Evolutionary conservation across 2,797 vertebrate species (phyloP), one percentile per base, ranked within the genome.

Genomic region (Helostoma temminkii): DNA sequence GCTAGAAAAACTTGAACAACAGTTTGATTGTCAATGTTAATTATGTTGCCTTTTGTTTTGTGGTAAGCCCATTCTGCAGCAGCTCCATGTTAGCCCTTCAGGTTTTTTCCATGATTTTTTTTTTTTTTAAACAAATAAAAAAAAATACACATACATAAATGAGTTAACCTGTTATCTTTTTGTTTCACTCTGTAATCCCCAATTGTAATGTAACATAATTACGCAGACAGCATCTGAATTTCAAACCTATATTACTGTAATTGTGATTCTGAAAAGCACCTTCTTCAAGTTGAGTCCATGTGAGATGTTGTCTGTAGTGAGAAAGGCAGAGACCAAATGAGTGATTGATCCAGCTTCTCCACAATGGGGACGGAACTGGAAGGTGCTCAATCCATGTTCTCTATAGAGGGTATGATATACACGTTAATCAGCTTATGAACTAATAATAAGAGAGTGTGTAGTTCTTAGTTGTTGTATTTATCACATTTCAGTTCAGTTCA

Each of bases 301-400:
- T 46, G 98, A 98, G 90, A 99, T 99, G 89, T 98, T 99, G 91
- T 99, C 97, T 0, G 96, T 93, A 11, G 96, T 96, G 59, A 99
- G 93, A 82, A 99, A 99, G 76, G 97, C 96, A 5, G 97, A 98
- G 34, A 97, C 97, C 77, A 99, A 90, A 83, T 99, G 97, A 34
- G 98, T 98, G 90, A 99, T 95, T 63, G 97, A 99, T 34, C 98
- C 98, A 2, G 97, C 95, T 91, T 99, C 98, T 74, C 97, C 98
- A 41, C 96, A 98, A 75, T 99, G 98, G 30, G 98, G 98, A 52
- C 97, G 95, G 73, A 99, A 98, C 72, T 97, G 94, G 81, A 99
- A 99, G 1, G 97, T 99, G 91, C 93, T 96, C 83, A 99, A 91
- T 41, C 97, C 95, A 49, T 91, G 93, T 81, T 98, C 96, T 89